Base-by-base conservation (phyloP, 2,797 vertebrate species). In the Merluccius polli region DNA sequence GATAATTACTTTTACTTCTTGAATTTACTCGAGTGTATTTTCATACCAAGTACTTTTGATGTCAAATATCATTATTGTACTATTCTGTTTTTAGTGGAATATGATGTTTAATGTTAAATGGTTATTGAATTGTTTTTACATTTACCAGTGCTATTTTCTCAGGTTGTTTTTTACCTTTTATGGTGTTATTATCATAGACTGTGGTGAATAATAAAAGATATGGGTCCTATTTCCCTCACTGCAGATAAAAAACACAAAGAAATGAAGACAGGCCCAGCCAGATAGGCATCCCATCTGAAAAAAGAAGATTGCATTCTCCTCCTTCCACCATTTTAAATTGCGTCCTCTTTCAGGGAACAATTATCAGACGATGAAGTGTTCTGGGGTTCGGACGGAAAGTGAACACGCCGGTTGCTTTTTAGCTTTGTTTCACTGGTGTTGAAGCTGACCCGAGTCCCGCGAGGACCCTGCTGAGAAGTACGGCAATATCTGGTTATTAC, bases 401-500 rank as follows among this genome's bases (percentile, higher is more conserved):
- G 59, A 80, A 74, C 81, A 84, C 70, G 75, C 81, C 72, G 77
- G 63, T 68, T 82, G 80, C 82, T 79, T 76, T 73, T 77, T 68
- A 83, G 80, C 82, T 79, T 76, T 73, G 78, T 84, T 80, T 84
- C 77, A 68, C 29, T 73, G 74, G 78, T 78, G 32, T 81, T 41
- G 75, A 77, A 75, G 82, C 15, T 86, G 86, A 86, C 85, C 86
- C 73, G 3, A 75, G 33, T 82, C 83, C 80, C 82, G 73, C 70
- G 48, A 24, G 75, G 48, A 75, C 77, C 86, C 81, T 32, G 85
- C 82, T 78, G 85, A 85, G 87, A 80, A 82, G 75, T 79, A 76
- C 86, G 85, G 85, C 86, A 87, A 88, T 89, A 85, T 90, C 84
- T 85, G 80, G 77, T 89, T 89, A 90, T 89, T 88, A 82, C 83